Conservation (phyloP, 1,140 invertebrate genomes). For the Eumeta japonica region DNA sequence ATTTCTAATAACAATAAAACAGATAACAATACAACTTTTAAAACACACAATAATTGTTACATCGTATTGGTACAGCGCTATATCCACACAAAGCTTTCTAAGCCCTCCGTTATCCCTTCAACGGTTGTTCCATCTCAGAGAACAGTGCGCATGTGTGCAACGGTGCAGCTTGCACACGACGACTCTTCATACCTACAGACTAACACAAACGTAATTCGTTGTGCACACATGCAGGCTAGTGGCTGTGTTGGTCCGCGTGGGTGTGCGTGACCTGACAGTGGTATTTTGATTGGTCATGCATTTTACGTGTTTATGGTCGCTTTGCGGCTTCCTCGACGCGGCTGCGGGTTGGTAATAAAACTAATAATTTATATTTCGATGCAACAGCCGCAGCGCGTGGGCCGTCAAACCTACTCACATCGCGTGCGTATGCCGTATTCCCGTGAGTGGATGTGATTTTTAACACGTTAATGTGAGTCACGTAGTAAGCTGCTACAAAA, state of each 20-base stretch:
- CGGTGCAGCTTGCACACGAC: constrained; percentile 16
- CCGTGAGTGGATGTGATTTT: too few species aligned
- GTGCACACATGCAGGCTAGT: constrained; percentile 20
- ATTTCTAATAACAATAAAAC: too few species aligned
- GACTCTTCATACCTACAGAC: too few species aligned
- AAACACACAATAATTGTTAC: too few species aligned
- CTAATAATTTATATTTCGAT: constrained; percentile 41
- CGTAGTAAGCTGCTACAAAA: too few species aligned
- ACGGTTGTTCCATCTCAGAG: constrained; percentile 50
- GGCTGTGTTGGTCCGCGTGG: constrained; percentile 6
- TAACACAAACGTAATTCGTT: constrained; percentile 25
- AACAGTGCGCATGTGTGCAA: constrained; percentile 27
- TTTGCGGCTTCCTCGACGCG: constrained; percentile 22
- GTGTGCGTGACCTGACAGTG: constrained; percentile 48
- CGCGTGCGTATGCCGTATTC: too few species aligned
- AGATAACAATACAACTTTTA: too few species aligned
- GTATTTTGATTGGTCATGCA: constrained; percentile 59
- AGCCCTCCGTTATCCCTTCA: constrained; percentile 53
- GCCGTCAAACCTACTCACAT: too few species aligned
- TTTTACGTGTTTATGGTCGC: constrained; percentile 52
- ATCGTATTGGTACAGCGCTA: constrained; percentile 3
- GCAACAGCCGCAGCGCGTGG: too few species aligned
- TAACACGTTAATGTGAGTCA: too few species aligned
- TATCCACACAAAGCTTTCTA: constrained; percentile 29
- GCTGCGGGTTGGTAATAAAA: constrained; percentile 42